Conservation (phyloP, 2,888 invertebrate species). For the Trilocha varians region DNA sequence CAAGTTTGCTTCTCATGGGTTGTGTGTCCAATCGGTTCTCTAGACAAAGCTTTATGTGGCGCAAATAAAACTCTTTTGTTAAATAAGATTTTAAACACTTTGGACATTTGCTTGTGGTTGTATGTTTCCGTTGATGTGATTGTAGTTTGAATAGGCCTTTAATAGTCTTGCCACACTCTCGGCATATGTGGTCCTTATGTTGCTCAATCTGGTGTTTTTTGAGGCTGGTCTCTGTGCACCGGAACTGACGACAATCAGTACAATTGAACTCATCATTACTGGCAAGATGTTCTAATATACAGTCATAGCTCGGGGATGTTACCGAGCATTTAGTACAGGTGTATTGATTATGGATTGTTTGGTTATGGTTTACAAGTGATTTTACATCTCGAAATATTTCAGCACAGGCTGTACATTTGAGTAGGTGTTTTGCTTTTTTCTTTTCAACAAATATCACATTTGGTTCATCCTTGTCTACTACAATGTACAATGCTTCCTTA, state of each 20-base stretch:
- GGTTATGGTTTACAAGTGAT: constrained; percentile 36
- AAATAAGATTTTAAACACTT: constrained; percentile 55
- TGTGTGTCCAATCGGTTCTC: constrained; percentile 47
- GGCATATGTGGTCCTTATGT: constrained; percentile 40
- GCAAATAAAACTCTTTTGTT: constrained; percentile 46
- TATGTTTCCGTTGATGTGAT: constrained; percentile 48
- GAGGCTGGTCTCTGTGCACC: constrained; percentile 34
- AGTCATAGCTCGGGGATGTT: constrained; percentile 22
- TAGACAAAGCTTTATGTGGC: constrained; percentile 50
- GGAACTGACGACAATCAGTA: constrained; percentile 28
- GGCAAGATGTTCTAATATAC: constrained; percentile 26
- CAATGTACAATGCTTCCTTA: constrained; percentile 35
- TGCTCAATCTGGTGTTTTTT: constrained; percentile 30
- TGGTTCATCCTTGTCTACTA: constrained; percentile 30
- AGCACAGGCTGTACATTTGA: constrained; percentile 32
- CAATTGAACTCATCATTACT: constrained; percentile 32
- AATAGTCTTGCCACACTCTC: constrained; percentile 50
- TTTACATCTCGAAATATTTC: constrained; percentile 22
- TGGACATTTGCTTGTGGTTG: constrained; percentile 41
- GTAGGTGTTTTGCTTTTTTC: constrained; percentile 10
- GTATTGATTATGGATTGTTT: constrained; percentile 25
- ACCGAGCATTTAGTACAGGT: constrained; percentile 42
- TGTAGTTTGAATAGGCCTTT: constrained; percentile 38
- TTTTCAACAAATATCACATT: constrained; percentile 34
- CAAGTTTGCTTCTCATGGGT: constrained; percentile 41